phyloP scores from a whole-genome alignment of 2,888 invertebrate genomes.

The Heteromyza rotundicornis region DNA sequence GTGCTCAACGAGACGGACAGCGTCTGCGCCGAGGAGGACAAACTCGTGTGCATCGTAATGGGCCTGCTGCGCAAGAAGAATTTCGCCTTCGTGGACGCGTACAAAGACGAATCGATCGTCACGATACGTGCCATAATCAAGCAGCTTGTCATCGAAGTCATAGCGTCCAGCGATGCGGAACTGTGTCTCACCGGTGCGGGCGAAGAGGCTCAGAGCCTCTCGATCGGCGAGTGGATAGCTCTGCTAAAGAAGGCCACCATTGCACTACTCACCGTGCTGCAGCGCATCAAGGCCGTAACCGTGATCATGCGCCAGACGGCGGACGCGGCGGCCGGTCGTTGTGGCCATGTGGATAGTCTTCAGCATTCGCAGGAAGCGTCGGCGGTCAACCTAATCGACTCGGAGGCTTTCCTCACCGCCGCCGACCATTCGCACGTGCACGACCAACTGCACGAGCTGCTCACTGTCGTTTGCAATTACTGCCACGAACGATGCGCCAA shows the following conservation, averaged over 20 bases:
- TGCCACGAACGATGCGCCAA: constrained; percentile 92
- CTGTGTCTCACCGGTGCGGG: constrained; percentile 65
- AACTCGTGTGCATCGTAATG: constrained; percentile 85
- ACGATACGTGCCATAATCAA: constrained; percentile 88
- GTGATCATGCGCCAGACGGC: constrained; percentile 80
- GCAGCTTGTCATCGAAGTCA: constrained; percentile 84
- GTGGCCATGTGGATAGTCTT: constrained; percentile 47
- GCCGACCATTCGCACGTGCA: constrained; percentile 75
- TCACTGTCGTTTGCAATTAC: constrained; percentile 85
- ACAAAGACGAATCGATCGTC: constrained; percentile 87
- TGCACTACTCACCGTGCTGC: constrained; percentile 72
- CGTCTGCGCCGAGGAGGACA: constrained; percentile 70
- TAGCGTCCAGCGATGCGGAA: constrained; percentile 66
- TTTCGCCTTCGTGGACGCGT: constrained; percentile 85
- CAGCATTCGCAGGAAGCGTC: constrained; percentile 37
- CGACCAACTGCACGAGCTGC: constrained; percentile 76
- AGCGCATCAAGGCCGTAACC: constrained; percentile 76
- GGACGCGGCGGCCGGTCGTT: constrained; percentile 69
- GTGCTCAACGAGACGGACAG: constrained; percentile 63
- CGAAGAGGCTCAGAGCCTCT: constrained; percentile 65
- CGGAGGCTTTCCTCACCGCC: constrained; percentile 73
- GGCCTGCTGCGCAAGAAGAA: constrained; percentile 88
- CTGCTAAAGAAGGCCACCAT: constrained; percentile 72
- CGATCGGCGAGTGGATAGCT: constrained; percentile 73
- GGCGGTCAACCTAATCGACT: constrained; percentile 66